Evolutionary conservation across 35 echinoderm and acorn worm species (phyloP).

Genomic region (Nesometra sesokonis): DNA sequence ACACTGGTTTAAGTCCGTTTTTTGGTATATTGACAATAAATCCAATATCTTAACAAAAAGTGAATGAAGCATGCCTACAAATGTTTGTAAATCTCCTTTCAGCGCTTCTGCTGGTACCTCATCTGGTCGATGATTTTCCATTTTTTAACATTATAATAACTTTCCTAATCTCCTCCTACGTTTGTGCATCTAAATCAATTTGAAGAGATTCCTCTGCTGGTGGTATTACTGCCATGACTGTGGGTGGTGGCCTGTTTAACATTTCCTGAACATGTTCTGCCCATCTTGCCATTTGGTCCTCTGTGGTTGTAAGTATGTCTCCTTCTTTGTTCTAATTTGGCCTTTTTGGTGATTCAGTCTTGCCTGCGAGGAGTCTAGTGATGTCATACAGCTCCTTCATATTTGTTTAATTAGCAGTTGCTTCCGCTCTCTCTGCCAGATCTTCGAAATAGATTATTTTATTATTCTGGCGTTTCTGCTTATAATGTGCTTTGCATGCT

Average conservation of each 20-base stretch:
- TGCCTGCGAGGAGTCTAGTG: constrained; percentile 11
- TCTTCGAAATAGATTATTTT: too few relatives aligned
- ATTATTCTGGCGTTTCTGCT: too few relatives aligned
- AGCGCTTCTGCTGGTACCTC: constrained; percentile 13
- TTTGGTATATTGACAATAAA: too few relatives aligned
- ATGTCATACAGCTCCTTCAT: too few relatives aligned
- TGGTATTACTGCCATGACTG: background rate
- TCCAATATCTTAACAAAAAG: too few relatives aligned
- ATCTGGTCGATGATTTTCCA: background rate
- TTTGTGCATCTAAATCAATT: background rate
- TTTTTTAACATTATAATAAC: constrained; percentile 4
- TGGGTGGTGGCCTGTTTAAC: too few relatives aligned
- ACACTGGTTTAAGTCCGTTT: too few relatives aligned
- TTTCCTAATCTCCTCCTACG: background rate
- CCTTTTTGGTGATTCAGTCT: background rate
- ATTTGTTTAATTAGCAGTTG: too few relatives aligned
- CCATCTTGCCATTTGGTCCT: background rate
- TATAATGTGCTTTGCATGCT: too few relatives aligned
- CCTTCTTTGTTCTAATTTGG: constrained; percentile 2
- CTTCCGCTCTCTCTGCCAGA: too few relatives aligned
- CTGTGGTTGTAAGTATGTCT: background rate
- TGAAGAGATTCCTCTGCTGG: constrained; percentile 12
- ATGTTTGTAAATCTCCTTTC: constrained; percentile 18
- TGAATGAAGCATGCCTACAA: too few relatives aligned
- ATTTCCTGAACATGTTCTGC: too few relatives aligned